Conservation (phyloP, 1,140 invertebrate species). For the Berghia stephanieae region DNA sequence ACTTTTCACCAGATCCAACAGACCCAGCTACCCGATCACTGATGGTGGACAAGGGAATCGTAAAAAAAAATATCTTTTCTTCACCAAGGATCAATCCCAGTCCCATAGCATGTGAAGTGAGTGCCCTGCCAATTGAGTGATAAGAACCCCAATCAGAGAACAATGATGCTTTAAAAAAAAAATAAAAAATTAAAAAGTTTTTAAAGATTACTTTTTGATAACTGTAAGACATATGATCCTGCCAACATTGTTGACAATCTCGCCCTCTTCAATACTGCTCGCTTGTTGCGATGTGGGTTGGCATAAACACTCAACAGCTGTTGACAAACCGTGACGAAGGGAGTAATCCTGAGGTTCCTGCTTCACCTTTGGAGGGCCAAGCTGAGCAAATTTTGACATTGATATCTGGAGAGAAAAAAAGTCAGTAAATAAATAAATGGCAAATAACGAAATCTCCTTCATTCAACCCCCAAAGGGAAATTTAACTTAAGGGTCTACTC, state of each 20-base stretch:
- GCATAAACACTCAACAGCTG: constrained; percentile 86
- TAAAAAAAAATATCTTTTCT: too few relatives aligned
- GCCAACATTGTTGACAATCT: constrained; percentile 74
- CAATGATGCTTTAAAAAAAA: neutral
- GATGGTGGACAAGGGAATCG: too few relatives aligned
- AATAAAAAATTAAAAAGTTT: neutral
- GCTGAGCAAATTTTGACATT: constrained; percentile 71
- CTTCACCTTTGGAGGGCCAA: constrained; percentile 78
- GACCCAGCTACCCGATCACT: too few relatives aligned
- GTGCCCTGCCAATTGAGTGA: neutral
- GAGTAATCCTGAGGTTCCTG: constrained; percentile 71
- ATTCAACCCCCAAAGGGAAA: too few relatives aligned
- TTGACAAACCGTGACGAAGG: constrained; percentile 84
- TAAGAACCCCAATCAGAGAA: neutral
- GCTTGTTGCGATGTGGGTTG: constrained; percentile 82
- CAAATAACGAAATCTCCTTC: too few relatives aligned
- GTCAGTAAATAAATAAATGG: too few relatives aligned
- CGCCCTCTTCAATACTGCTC: constrained; percentile 72
- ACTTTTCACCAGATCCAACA: too few relatives aligned
- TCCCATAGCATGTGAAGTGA: too few relatives aligned
- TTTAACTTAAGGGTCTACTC: too few relatives aligned
- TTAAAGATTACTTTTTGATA: constrained; percentile 73
- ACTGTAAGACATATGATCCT: constrained; percentile 90
- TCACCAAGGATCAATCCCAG: too few relatives aligned
- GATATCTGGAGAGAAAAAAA: neutral